These are phyloP conservation scores for Brachionus rotundiformis DNA, from an alignment of 1,140 invertebrate species.

Conservation along the genomic window DNA sequence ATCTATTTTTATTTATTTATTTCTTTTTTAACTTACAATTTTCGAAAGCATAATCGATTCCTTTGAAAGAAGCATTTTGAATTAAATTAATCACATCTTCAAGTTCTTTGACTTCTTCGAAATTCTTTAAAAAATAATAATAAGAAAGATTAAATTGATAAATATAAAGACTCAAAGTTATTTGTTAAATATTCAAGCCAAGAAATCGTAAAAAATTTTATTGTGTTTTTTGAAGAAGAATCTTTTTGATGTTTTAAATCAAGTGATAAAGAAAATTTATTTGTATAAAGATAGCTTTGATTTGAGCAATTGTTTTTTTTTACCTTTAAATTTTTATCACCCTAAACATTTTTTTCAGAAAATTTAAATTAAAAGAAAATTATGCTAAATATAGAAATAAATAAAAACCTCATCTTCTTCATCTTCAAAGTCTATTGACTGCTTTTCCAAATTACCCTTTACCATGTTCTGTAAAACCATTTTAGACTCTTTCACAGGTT, in stretches of 20 bases:
- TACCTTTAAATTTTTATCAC: slow-evolving; percentile 1
- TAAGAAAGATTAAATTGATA: slow-evolving; percentile 33
- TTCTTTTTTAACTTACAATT: slow-evolving; percentile 24
- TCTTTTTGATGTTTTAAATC: neutral
- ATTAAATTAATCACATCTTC: slow-evolving; percentile 29
- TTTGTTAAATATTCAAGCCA: no score
- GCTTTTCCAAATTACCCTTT: neutral
- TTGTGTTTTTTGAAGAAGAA: neutral
- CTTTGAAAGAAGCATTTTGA: slow-evolving; percentile 39
- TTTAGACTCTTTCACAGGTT: neutral
- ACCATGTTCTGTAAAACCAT: neutral
- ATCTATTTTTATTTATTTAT: neutral
- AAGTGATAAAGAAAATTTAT: neutral
- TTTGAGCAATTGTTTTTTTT: neutral
- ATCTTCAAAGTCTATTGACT: neutral
- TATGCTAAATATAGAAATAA: neutral
- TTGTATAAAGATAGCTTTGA: neutral
- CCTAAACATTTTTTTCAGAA: neutral
- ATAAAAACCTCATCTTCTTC: neutral
- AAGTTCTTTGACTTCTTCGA: slow-evolving; percentile 51
- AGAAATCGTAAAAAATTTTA: neutral
- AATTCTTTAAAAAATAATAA: no score
- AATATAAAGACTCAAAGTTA: no score
- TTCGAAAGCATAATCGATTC: slow-evolving; percentile 38
- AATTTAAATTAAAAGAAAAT: neutral